Conservation (phyloP, 2,113 vertebrate genomes). For the Pangasianodon gigas region DNA sequence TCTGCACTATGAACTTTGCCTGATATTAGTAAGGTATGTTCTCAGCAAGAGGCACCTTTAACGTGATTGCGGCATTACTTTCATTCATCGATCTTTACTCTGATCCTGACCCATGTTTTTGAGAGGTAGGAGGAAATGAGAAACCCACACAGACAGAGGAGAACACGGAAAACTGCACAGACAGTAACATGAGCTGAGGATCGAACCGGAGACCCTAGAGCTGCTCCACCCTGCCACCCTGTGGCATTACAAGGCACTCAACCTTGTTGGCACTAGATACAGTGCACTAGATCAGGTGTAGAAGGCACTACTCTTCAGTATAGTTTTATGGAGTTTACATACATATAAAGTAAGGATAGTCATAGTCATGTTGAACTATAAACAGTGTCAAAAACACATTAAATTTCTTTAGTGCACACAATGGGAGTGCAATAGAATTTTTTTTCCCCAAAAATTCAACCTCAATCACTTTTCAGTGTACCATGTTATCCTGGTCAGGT, state of each 20-base stretch:
- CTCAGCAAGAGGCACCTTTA: background rate
- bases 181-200: background rate
- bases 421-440: background rate
- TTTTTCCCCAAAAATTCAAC: too few relatives aligned
- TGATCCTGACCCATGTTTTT: background rate
- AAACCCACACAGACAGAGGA: background rate
- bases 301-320: background rate
- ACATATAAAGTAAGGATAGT: background rate
- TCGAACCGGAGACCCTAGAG: background rate
- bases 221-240: background rate
- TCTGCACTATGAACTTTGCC: background rate
- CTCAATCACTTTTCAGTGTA: background rate
- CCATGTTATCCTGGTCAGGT: background rate
- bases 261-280: too few relatives aligned
- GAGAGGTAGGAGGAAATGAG: background rate
- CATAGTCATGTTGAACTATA: background rate
- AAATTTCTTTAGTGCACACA: background rate
- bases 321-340: background rate
- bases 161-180: background rate
- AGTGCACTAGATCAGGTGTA: background rate
- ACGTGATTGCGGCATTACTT: background rate
- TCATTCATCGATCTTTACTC: background rate
- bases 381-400: too few relatives aligned
- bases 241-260: background rate
- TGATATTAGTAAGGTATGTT: background rate